These are phyloP conservation scores for Cheiracanthium punctorium DNA, from an alignment of 2,888 invertebrate species.

Conservation along the genomic window DNA sequence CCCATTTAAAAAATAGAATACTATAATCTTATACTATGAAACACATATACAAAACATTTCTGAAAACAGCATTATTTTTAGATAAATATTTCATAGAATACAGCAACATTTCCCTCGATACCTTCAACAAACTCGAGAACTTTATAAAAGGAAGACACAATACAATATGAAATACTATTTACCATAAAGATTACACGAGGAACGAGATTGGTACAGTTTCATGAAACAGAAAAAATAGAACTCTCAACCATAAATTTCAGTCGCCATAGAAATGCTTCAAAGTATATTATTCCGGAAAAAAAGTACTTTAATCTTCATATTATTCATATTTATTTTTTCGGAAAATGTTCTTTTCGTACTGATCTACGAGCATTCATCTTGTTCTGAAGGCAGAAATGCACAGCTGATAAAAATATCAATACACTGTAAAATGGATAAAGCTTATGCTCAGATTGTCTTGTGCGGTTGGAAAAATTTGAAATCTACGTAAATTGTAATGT, in stretches of 20 bases:
- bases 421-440: background rate
- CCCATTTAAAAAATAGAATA: no score
- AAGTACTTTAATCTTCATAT: background rate
- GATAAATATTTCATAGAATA: background rate
- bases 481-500: no score
- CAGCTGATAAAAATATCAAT: background rate
- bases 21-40: no score
- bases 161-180: background rate
- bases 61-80: background rate
- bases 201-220: background rate
- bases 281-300: background rate
- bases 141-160: background rate
- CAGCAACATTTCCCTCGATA: no score
- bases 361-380: background rate
- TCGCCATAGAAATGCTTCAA: background rate
- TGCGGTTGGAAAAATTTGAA: background rate
- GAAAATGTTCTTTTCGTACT: background rate
- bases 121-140: no score
- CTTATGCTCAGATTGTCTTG: no score
- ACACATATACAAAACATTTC: no score
- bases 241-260: conserved; percentile 1
- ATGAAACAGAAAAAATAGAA: background rate
- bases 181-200: background rate
- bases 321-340: background rate
- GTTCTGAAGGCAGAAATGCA: background rate